These are phyloP conservation scores for Planococcus citri DNA, from an alignment of 1,140 invertebrate species.

Conservation along the genomic window DNA sequence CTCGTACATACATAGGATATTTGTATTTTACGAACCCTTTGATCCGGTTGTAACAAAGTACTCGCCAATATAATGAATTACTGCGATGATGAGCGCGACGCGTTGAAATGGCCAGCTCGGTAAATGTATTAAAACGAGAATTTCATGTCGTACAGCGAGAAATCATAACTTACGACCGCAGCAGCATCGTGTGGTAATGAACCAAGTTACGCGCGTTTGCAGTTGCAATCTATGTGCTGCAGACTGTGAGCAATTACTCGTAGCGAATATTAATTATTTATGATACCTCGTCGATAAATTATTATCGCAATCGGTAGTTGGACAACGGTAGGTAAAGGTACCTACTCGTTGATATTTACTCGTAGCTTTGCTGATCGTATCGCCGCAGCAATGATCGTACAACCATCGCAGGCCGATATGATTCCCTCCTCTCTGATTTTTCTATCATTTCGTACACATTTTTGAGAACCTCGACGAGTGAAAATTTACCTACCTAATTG, in stretches of 20 bases:
- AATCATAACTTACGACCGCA: not conserved
- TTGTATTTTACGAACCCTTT: not conserved
- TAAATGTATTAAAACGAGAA: not conserved
- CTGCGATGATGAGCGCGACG: not conserved
- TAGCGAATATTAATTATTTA: not conserved
- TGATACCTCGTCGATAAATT: not conserved
- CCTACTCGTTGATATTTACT: too few relatives aligned
- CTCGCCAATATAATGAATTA: not conserved
- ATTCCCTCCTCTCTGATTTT: too few relatives aligned
- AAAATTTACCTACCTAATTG: constrained; percentile 8
- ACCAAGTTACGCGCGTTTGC: constrained; percentile 1
- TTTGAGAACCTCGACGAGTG: too few relatives aligned
- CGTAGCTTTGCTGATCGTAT: too few relatives aligned
- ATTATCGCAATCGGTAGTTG: not conserved
- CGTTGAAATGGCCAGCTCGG: not conserved
- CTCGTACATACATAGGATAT: too few relatives aligned
- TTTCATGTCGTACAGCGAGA: not conserved
- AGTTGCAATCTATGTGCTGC: not conserved
- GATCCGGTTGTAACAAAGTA: not conserved
- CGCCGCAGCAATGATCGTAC: too few relatives aligned
- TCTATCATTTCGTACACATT: too few relatives aligned
- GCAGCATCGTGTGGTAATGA: not conserved
- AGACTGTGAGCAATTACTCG: not conserved
- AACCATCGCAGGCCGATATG: too few relatives aligned
- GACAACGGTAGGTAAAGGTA: not conserved